Conservation (phyloP, 2,797 vertebrate genomes). For the Brachyrhaphis roseni region DNA sequence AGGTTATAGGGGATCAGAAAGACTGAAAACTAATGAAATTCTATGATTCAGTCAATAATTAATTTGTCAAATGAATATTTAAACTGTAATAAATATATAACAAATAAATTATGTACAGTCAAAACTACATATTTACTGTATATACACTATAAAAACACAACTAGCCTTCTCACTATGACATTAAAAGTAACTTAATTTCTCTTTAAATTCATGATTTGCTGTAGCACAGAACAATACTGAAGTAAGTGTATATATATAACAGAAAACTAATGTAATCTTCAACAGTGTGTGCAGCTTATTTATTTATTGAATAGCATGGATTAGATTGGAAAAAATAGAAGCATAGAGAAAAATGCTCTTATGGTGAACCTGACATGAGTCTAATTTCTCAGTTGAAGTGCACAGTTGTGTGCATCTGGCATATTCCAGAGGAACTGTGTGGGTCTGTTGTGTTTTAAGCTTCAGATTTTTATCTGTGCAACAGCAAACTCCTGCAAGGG, state of each 20-base stretch:
- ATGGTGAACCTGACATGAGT: neutral
- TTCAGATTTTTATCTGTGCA: conserved; percentile 35
- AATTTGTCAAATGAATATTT: neutral
- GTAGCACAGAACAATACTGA: neutral
- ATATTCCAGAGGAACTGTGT: neutral
- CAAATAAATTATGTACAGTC: neutral
- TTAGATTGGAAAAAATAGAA: neutral
- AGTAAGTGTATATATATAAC: neutral
- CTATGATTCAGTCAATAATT: neutral
- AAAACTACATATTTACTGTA: neutral
- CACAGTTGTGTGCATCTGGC: neutral
- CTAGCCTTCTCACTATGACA: neutral
- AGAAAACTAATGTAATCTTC: neutral
- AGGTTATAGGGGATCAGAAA: neutral
- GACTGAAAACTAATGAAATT: neutral
- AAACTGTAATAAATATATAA: neutral
- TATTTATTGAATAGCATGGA: neutral
- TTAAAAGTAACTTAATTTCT: neutral
- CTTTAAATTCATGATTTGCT: neutral
- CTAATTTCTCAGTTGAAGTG: neutral
- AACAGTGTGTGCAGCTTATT: neutral
- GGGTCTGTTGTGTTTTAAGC: neutral
- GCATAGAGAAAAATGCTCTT: neutral
- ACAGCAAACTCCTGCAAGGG: conserved; percentile 90
- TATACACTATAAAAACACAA: neutral